Base-by-base conservation (phyloP, 2,113 vertebrate genomes). In the Rutilus rutilus region DNA sequence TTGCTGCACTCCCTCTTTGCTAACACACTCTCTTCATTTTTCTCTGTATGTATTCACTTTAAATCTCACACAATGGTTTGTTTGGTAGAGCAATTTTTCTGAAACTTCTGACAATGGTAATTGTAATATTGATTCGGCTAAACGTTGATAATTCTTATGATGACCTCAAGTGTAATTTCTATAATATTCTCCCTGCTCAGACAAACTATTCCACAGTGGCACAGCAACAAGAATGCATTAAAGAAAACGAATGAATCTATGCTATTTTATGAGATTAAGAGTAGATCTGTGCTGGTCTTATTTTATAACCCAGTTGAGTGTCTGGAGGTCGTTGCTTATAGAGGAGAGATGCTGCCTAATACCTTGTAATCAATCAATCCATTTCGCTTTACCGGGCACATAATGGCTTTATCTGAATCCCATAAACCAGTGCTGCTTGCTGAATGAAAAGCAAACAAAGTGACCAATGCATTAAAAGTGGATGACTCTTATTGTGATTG, bases 1-100 rank as follows among this genome's bases (percentile, higher is more conserved):
- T 85, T 93, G 88, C 79, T 89, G 92, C 92, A 76, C 85, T 90
- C 88, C 88, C 86, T 84, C 89, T 90, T 93, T 89, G 73, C n/a
- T 30, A 60, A 52, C 23, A 69, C 47, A 30, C 69, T 15, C 65
- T 73, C 39, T 7, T 67, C 14, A 21, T 69, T 47, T 84, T 64
- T 76, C 7, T 71, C 23, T 79, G 45, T 27, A 14, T 45, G 17
- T 47, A 39, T 45, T 42, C 17, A 62, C 19, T 60, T 25, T 9
- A 60, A 79, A 79, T 39, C 36, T 27, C 25, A 8, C 1, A 73
- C 62, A 78, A 21, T 2, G 59, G 62, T 60, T 65, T 30, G 36
- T 81, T 50, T 30, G 39, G 60, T 15, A 27, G 59, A 19, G 78
- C 9, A 23, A 10, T 23, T 39, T 71, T 23, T 14, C 50, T 36